phyloP scores from a whole-genome alignment of 2,797 vertebrate species.

The Ibycter americanus region DNA sequence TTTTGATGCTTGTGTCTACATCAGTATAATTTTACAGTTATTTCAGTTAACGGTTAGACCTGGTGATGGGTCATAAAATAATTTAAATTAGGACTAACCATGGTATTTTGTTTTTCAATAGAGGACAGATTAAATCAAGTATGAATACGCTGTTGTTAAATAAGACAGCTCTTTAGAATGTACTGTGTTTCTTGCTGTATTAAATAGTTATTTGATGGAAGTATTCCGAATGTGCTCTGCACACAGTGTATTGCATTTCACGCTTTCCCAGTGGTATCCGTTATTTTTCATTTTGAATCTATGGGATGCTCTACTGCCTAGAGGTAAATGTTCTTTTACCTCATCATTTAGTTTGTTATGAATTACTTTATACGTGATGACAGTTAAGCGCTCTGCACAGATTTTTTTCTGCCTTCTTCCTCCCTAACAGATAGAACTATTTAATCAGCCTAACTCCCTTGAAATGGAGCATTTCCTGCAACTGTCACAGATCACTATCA shows the following conservation, averaged over 20 bases:
- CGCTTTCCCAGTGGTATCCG: background rate
- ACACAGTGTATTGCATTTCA: background rate
- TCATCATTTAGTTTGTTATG: background rate
- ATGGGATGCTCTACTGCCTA: background rate
- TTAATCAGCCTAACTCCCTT: background rate
- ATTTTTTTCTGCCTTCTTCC: background rate
- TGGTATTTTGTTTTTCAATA: background rate
- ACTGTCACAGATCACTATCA: background rate
- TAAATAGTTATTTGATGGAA: background rate
- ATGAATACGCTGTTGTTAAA: background rate
- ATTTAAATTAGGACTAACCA: background rate
- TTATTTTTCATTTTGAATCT: background rate
- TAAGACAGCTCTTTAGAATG: background rate
- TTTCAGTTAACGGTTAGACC: background rate
- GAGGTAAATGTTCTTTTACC: slow-evolving; percentile 28
- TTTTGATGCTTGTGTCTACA: background rate
- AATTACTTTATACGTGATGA: background rate
- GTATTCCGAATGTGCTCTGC: background rate
- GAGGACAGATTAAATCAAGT: background rate
- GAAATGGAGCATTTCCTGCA: background rate
- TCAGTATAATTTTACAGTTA: background rate
- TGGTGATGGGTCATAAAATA: background rate
- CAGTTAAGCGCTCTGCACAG: background rate
- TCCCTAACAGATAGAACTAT: background rate
- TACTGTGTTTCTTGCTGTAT: background rate